phyloP scores from a whole-genome alignment of 2,888 invertebrate species.

The Acleris cristana region DNA sequence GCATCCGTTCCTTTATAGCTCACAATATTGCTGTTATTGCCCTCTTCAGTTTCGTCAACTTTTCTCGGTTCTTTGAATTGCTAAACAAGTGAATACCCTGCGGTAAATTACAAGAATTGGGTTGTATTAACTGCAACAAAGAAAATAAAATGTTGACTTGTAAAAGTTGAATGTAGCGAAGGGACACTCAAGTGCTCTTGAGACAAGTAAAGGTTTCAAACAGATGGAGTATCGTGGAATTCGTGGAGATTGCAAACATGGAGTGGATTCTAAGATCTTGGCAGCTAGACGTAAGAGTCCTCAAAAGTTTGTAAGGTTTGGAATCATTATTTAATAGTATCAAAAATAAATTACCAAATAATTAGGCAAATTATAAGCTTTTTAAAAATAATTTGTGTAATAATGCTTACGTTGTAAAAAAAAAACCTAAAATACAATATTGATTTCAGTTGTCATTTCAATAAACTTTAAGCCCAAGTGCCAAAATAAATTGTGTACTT shows the following conservation, averaged over 20 bases:
- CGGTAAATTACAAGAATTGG: constrained; percentile 4
- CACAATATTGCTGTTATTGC: too few relatives aligned
- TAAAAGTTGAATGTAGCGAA: not conserved
- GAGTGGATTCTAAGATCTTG: constrained; percentile 2
- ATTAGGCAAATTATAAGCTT: too few relatives aligned
- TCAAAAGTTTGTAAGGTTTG: not conserved
- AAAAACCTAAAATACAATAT: too few relatives aligned
- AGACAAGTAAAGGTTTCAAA: constrained; percentile 6
- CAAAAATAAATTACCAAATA: not conserved
- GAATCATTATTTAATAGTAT: not conserved
- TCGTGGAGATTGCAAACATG: not conserved
- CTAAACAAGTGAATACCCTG: not conserved
- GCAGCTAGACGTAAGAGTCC: not conserved
- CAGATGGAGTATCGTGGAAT: not conserved
- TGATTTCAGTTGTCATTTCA: too few relatives aligned
- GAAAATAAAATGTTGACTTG: constrained; percentile 13
- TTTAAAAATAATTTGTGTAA: too few relatives aligned
- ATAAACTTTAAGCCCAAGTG: too few relatives aligned
- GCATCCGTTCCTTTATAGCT: too few relatives aligned
- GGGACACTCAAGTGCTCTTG: not conserved
- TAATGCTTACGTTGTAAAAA: too few relatives aligned
- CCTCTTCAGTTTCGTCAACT: too few relatives aligned
- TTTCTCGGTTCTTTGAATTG: too few relatives aligned
- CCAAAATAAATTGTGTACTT: too few relatives aligned
- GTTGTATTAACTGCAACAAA: constrained; percentile 8